A percentile compares a stretch with the other conserved stretches of the same genome.
These are phyloP conservation scores for Mythimna lalbum DNA, from an alignment of 2,888 invertebrate species.

Conservation along the genomic window DNA sequence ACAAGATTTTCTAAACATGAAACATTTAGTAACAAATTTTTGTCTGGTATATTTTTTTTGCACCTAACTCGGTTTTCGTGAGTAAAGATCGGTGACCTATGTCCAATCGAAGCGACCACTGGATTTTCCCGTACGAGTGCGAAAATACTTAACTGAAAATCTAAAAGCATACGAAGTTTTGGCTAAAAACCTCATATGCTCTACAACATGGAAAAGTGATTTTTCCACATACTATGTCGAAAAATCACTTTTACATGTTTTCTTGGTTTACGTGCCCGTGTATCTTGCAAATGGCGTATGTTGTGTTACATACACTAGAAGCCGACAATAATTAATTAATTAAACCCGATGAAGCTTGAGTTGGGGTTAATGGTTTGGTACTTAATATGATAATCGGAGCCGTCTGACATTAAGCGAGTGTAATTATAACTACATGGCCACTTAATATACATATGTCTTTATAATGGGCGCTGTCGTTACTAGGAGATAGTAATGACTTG, in stretches of 20 bases:
- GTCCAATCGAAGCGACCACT: too few relatives aligned
- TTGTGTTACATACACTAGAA: conserved; percentile 10
- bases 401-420: conserved; percentile 29
- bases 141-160: too few relatives aligned
- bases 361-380: conserved; percentile 45
- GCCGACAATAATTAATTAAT: conserved; percentile 51
- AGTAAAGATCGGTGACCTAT: too few relatives aligned
- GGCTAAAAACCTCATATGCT: too few relatives aligned
- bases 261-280: background rate
- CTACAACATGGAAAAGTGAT: too few relatives aligned
- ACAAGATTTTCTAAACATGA: too few relatives aligned
- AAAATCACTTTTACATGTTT: background rate
- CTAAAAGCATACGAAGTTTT: too few relatives aligned
- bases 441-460: conserved; percentile 45
- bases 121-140: too few relatives aligned
- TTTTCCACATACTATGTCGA: background rate
- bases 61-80: too few relatives aligned
- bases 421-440: conserved; percentile 54
- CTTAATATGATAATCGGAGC: conserved; percentile 49
- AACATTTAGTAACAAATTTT: too few relatives aligned
- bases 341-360: conserved; percentile 43
- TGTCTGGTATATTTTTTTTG: too few relatives aligned
- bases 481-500: conserved; percentile 23
- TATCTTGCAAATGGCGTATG: conserved; percentile 16
- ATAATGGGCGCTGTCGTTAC: conserved; percentile 36